Evolutionary conservation across 2,113 vertebrate species (phyloP).

Genomic region (Eulemur rufifrons): DNA sequence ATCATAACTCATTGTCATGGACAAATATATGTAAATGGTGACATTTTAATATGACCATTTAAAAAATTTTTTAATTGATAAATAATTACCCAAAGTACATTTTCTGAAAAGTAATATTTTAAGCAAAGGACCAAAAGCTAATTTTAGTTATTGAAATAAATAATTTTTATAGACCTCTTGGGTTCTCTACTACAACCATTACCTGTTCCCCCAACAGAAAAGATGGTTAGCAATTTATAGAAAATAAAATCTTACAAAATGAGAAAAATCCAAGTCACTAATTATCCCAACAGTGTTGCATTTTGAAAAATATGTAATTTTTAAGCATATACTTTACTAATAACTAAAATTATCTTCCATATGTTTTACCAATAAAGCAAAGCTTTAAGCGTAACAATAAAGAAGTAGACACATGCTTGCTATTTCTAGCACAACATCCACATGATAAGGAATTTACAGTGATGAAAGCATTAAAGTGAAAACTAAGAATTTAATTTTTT

Average conservation of each 20-base stretch:
- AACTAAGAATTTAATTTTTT: background rate
- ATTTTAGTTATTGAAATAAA: background rate
- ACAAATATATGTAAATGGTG: background rate
- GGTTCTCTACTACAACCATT: background rate
- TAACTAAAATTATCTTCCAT: background rate
- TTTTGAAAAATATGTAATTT: background rate
- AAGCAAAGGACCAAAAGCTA: background rate
- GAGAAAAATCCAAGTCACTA: background rate
- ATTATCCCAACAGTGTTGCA: background rate
- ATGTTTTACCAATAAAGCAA: background rate
- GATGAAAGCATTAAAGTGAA: background rate
- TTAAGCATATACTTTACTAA: background rate
- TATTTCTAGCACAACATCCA: background rate
- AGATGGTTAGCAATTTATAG: background rate
- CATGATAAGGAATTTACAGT: background rate
- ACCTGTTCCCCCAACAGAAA: background rate
- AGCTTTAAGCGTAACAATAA: background rate
- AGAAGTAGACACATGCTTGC: background rate
- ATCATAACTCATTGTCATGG: background rate
- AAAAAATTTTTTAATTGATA: background rate
- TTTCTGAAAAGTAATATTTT: background rate
- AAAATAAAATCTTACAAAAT: background rate
- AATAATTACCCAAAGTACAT: background rate
- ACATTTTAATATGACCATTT: background rate
- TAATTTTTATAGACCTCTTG: background rate